Evolutionary conservation across 2,113 vertebrate genomes (phyloP).

Genomic region (Trogon surrucura): DNA sequence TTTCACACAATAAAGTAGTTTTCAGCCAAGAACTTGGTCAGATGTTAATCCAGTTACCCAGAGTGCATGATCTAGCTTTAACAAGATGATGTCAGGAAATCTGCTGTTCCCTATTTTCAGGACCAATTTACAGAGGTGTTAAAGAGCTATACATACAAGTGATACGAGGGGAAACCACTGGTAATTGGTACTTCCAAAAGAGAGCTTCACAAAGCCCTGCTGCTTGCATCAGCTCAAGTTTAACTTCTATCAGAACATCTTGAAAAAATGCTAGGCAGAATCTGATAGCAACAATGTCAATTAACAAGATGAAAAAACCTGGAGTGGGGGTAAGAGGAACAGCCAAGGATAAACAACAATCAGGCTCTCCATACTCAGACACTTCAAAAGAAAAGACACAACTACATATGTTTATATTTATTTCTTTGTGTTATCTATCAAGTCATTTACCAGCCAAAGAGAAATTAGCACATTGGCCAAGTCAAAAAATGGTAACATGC

Average conservation of each 20-base stretch:
- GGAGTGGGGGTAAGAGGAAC: not conserved
- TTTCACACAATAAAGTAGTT: not conserved
- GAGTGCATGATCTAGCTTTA: not conserved
- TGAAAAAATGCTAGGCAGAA: not conserved
- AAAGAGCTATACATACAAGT: not conserved
- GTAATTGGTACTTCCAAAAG: not conserved
- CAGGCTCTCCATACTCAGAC: not conserved
- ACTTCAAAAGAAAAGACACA: conserved; percentile 9
- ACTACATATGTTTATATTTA: not conserved
- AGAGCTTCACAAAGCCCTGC: not conserved
- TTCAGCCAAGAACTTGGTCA: not conserved
- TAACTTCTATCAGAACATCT: not conserved
- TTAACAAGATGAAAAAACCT: not conserved
- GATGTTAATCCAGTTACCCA: not conserved
- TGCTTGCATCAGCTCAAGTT: not conserved
- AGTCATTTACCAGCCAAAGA: not conserved
- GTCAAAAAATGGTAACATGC: not conserved
- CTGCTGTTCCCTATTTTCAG: not conserved
- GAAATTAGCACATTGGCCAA: not conserved
- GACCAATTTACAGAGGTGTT: not conserved
- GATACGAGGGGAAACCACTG: not conserved
- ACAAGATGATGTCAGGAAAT: not conserved
- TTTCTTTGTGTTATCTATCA: not conserved
- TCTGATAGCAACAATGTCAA: not conserved
- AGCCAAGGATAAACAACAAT: not conserved